Evolutionary conservation across 2,797 vertebrate species (phyloP).

Genomic region (Halcyon smyrnensis): DNA sequence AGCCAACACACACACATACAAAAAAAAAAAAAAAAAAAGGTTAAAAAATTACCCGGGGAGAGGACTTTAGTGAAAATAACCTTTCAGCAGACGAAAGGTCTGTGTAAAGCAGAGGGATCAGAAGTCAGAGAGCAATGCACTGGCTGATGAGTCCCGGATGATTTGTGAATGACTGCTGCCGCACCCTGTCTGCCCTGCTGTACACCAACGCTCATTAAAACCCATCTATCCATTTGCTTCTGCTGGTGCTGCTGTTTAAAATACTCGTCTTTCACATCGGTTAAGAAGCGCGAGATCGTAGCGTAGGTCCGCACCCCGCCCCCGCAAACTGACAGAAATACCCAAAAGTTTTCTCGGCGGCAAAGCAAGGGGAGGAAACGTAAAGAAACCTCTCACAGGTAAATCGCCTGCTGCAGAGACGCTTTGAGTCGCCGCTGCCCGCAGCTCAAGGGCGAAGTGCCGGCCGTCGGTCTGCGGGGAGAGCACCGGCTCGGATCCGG

Average conservation of each 20-base stretch:
- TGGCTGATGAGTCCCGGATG: not conserved
- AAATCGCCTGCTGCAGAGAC: not conserved
- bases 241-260: not conserved
- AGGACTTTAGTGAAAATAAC: constrained; percentile 62
- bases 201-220: constrained; percentile 69
- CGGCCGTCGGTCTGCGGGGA: too few relatives aligned
- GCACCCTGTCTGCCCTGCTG: constrained; percentile 48
- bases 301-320: not conserved
- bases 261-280: not conserved
- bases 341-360: not conserved
- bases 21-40: not conserved
- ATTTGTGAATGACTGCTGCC: constrained; percentile 35
- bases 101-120: not conserved
- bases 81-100: not conserved
- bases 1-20: too few relatives aligned
- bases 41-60: not conserved
- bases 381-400: not conserved
- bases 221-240: constrained; percentile 11
- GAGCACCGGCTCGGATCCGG: not conserved
- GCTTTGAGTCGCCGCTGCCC: too few relatives aligned
- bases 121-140: not conserved
- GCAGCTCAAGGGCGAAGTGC: not conserved
- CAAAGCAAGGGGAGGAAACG: not conserved
- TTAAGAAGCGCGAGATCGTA: not conserved
- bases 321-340: not conserved